A percentile compares a stretch with the other conserved stretches of the same genome.
phyloP scores from a whole-genome alignment of 2,113 vertebrate genomes.

The Nestor notabilis region DNA sequence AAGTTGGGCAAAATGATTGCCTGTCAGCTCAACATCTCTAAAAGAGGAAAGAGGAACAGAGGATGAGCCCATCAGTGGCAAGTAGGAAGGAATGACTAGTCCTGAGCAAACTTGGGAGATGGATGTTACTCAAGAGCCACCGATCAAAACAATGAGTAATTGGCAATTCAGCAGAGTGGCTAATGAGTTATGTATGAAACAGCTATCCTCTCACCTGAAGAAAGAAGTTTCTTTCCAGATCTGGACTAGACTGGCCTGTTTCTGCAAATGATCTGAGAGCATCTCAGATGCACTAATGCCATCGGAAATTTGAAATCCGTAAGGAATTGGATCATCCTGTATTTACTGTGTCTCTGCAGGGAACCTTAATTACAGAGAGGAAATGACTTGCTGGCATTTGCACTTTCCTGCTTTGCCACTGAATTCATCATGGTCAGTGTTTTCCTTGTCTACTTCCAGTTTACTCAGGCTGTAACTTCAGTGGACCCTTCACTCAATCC shows the following conservation, averaged over 20 bases:
- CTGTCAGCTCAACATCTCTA: background rate
- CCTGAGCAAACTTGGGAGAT: background rate
- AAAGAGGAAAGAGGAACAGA: background rate
- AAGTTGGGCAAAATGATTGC: background rate
- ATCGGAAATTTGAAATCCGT: constrained; percentile 55
- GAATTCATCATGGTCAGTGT: constrained; percentile 31
- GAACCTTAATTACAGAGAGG: constrained; percentile 63
- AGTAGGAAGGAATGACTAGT: background rate
- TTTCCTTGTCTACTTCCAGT: background rate
- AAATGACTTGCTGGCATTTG: constrained; percentile 53
- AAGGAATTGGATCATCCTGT: constrained; percentile 38
- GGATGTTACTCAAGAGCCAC: background rate
- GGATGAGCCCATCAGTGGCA: background rate
- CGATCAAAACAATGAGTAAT: background rate
- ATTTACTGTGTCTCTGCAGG: constrained; percentile 46
- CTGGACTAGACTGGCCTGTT: background rate
- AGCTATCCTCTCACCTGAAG: background rate
- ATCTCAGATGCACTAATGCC: constrained; percentile 40
- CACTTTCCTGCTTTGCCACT: constrained; percentile 32
- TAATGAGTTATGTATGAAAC: background rate
- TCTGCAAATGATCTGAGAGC: background rate
- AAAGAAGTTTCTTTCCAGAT: constrained; percentile 1
- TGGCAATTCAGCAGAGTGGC: background rate
- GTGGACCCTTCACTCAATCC: background rate
- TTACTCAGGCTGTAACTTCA: background rate